Evolutionary conservation across 35 echinoderm and acorn worm species (phyloP).

Genomic region (Stichopus chloronotus): DNA sequence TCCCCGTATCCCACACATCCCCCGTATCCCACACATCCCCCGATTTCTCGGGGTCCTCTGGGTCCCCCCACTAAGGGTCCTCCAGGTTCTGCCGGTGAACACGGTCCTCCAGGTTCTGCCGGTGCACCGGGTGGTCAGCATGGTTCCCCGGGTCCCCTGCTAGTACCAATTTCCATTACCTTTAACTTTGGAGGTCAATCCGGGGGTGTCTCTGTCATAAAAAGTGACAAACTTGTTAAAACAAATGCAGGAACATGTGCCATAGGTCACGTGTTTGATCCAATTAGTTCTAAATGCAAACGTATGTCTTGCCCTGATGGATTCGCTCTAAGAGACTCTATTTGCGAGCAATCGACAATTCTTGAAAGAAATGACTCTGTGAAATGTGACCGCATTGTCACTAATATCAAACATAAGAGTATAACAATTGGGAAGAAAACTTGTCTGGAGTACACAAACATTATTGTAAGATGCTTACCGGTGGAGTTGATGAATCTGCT

Average conservation of each 20-base stretch:
- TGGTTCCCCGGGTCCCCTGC: not conserved
- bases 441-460: not conserved
- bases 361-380: not conserved
- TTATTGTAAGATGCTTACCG: not conserved
- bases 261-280: constrained; percentile 18
- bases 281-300: not conserved
- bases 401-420: not conserved
- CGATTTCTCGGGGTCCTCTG: no score
- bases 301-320: not conserved
- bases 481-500: not conserved
- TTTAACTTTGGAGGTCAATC: constrained; percentile 28
- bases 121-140: no score
- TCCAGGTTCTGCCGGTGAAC: not conserved
- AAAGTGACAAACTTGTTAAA: not conserved
- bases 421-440: not conserved
- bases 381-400: not conserved
- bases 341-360: not conserved
- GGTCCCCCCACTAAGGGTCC: no score
- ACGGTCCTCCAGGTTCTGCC: not conserved
- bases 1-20: no score
- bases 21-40: no score
- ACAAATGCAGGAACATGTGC: not conserved
- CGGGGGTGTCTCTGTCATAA: constrained; percentile 23
- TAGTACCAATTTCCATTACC: constrained; percentile 34
- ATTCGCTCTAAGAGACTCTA: not conserved